Evolutionary conservation across 2,797 vertebrate genomes (phyloP), one percentile per base, ranked within the genome.

Genomic region (Melanotaenia trifasciata): DNA sequence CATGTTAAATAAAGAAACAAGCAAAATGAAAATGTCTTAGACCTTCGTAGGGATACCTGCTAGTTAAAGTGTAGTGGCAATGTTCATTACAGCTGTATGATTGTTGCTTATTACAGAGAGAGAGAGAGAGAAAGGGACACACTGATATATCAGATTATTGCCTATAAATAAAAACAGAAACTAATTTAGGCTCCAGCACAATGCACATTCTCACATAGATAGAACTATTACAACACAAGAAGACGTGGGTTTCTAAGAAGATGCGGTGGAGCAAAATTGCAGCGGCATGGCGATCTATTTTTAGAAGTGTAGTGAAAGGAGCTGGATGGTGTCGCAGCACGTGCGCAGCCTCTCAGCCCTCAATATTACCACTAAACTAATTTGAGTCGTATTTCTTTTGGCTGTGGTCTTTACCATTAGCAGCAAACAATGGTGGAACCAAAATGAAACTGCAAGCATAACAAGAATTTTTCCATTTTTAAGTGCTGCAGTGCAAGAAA

Each of bases 1-100:
- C 76, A 71, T 86, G 72, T 68, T 90, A 84, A 91, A 92, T 92
- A 87, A 91, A 85, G 77, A 80, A 90, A 77, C 66, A 81, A 71
- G 61, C 54, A 67, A 83, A 80, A 84, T 80, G 56, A 87, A 83
- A 80, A 86, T 22, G 75, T 85, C 71, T 84, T 60, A 22, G 58
- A 74, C 72, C 74, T 80, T 88, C 63, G 70, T 79, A 78, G 67
- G 76, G 80, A 88, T 77, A 90, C 86, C 87, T 90, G 84, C 81
- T 84, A 86, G 90, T 85, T 76, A 70, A 45, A 68, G 53, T 4
- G 2, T 4, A 56, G 36, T 64, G 36, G 64, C 74, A 58, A 51
- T 38, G 75, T 81, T 81, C 33, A 80, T 86, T 68, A 73, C 54
- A 61, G 43, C 10, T 47, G 47, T 53, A 22, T 43, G 36, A 63